Conservation (phyloP, 2,888 invertebrate genomes). For the Tipula helvola region DNA sequence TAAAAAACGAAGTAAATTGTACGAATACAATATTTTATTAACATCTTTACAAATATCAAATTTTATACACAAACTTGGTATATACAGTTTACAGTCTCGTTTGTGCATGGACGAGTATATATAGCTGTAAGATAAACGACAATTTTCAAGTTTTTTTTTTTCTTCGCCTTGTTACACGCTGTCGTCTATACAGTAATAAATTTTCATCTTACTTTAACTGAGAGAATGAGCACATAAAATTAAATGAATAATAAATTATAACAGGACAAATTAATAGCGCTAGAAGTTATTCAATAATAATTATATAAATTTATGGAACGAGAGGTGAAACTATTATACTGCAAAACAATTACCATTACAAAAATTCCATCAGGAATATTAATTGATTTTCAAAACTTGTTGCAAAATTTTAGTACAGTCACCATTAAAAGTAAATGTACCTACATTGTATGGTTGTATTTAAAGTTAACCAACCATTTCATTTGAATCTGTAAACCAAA, state of each 20-base stretch:
- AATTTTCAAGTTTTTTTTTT: neutral
- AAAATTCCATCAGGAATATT: too few species aligned
- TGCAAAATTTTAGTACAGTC: too few species aligned
- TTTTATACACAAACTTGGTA: neutral
- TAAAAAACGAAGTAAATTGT: neutral
- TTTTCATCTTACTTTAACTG: neutral
- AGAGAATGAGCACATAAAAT: neutral
- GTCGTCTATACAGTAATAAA: neutral
- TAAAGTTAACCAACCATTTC: too few species aligned
- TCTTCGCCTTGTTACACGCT: neutral
- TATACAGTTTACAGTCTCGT: neutral
- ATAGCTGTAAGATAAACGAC: neutral
- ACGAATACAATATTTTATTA: neutral
- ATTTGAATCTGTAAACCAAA: too few species aligned
- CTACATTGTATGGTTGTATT: too few species aligned
- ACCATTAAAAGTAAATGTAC: too few species aligned
- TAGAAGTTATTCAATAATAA: neutral
- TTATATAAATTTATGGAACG: too few species aligned
- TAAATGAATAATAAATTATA: neutral
- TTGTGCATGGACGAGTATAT: neutral
- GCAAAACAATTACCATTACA: too few species aligned
- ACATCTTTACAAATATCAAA: neutral
- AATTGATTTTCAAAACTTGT: too few species aligned
- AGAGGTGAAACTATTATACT: too few species aligned
- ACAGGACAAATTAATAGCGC: neutral